Evolutionary conservation across 2,113 vertebrate genomes (phyloP), one percentile per base, ranked within the genome.

Genomic region (Anhinga anhinga): DNA sequence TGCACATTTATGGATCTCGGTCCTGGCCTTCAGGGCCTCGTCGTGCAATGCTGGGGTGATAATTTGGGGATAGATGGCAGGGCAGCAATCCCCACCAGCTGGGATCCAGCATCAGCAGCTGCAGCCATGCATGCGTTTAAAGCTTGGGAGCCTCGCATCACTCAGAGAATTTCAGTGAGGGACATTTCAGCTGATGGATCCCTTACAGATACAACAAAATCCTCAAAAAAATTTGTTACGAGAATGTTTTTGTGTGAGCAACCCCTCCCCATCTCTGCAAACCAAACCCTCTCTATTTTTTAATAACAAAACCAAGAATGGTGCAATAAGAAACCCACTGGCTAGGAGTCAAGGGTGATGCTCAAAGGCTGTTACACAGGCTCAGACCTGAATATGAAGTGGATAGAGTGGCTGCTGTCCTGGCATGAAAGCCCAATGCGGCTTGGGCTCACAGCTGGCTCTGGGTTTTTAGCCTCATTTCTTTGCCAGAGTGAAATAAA

Each of bases 401-500:
- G 23, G 30, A 56, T 26, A 9, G 79, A 90, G 80, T 27, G 9
- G 16, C 65, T 81, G 62, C 61, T 40, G 70, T 20, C 63, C 61
- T 9, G 29, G 79, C 44, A 2, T 23, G 20, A n/a, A 90, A 67
- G 89, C 44, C 77, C 16, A 45, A 19, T 14, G 11, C 44, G 12
- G 13, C 42, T 91, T 10, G 11, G 25, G 18, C 58, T 56, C 62
- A 70, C 70, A 47, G 42, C 72, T 27, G 18, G 56, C 26, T 90
- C 8, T 70, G 61, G 81, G 49, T 87, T 88, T 76, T 55, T 89
- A 76, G 25, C 62, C 11, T 58, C 55, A 11, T 83, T 73, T 61
- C 66, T 93, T 91, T 52, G 49, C 70, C 55, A 65, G 74, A 79
- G n/a, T 38, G 88, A 93, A 70, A 94, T 36, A 79, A 72, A 50